Percentiles rank a stretch among this genome's conserved stretches.
phyloP scores from a whole-genome alignment of 1,140 invertebrate species.

The Dendroctonus ponderosae region DNA sequence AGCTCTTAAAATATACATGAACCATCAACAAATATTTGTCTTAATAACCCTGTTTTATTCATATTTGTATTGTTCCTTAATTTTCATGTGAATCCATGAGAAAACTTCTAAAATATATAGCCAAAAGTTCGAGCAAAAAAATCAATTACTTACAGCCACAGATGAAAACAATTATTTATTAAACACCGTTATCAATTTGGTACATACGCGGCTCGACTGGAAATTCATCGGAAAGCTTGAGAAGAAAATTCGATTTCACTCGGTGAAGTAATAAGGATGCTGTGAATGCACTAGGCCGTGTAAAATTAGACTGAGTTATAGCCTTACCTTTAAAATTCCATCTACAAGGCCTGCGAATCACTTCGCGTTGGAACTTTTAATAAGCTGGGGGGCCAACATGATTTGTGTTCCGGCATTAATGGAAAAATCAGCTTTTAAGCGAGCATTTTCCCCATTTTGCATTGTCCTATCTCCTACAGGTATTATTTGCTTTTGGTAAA shows the following conservation, averaged over 20 bases:
- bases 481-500: conserved; percentile 4
- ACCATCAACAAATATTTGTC: too few relatives aligned
- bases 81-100: too few relatives aligned
- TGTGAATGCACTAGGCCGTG: conserved; percentile 18
- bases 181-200: background rate
- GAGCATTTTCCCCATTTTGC: conserved; percentile 3
- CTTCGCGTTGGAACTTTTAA: conserved; percentile 25
- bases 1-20: too few relatives aligned
- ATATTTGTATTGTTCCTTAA: too few relatives aligned
- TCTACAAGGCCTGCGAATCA: conserved; percentile 19
- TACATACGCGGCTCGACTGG: conserved; percentile 1
- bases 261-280: conserved; percentile 12
- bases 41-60: too few relatives aligned
- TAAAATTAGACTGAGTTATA: conserved; percentile 27
- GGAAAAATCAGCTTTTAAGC: conserved; percentile 19
- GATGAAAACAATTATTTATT: too few relatives aligned
- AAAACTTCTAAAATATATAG: too few relatives aligned
- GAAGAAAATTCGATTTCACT: conserved; percentile 6
- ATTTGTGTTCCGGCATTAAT: conserved; percentile 21
- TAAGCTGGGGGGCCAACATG: conserved; percentile 16
- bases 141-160: too few relatives aligned
- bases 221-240: background rate
- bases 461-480: conserved; percentile 8
- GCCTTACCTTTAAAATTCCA: conserved; percentile 18
- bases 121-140: too few relatives aligned